Percentiles rank a stretch among this genome's conserved stretches.
phyloP scores from a whole-genome alignment of 2,888 invertebrate genomes.

The Erebia aethiops region DNA sequence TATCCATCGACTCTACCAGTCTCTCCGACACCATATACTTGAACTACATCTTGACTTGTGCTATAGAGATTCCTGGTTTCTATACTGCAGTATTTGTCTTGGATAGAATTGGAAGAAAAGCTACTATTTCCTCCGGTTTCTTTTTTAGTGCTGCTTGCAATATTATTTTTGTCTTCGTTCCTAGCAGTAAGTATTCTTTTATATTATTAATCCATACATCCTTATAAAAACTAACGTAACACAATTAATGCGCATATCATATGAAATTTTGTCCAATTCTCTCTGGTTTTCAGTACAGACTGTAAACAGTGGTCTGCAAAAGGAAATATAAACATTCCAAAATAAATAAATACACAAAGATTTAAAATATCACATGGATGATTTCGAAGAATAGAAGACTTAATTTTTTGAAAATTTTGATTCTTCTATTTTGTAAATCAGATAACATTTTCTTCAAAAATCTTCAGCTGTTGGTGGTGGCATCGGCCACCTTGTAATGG shows the following conservation, averaged over 20 bases:
- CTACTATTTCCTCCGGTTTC: constrained; percentile 46
- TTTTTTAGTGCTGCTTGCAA: constrained; percentile 42
- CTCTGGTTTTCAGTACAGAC: too few relatives aligned
- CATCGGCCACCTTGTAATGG: background rate
- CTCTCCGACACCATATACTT: constrained; percentile 86
- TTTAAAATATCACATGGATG: too few relatives aligned
- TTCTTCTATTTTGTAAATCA: background rate
- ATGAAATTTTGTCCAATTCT: too few relatives aligned
- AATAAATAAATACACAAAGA: too few relatives aligned
- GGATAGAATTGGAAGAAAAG: constrained; percentile 64
- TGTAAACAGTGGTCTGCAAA: too few relatives aligned
- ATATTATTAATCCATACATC: too few relatives aligned
- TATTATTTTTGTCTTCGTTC: constrained; percentile 43
- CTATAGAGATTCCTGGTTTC: constrained; percentile 87
- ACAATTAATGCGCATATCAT: too few relatives aligned
- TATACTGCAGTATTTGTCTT: constrained; percentile 83
- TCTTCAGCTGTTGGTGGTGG: background rate
- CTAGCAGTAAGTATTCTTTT: constrained; percentile 44
- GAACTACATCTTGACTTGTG: constrained; percentile 83
- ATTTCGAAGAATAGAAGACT: too few relatives aligned
- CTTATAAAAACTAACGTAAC: too few relatives aligned
- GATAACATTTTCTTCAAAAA: background rate
- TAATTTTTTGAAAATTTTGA: background rate
- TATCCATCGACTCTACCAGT: constrained; percentile 87
- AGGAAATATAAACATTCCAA: too few relatives aligned